Percentiles rank a stretch among this genome's conserved stretches.
These are phyloP conservation scores for Natator depressus DNA, from an alignment of 2,113 vertebrate species.

Conservation along the genomic window DNA sequence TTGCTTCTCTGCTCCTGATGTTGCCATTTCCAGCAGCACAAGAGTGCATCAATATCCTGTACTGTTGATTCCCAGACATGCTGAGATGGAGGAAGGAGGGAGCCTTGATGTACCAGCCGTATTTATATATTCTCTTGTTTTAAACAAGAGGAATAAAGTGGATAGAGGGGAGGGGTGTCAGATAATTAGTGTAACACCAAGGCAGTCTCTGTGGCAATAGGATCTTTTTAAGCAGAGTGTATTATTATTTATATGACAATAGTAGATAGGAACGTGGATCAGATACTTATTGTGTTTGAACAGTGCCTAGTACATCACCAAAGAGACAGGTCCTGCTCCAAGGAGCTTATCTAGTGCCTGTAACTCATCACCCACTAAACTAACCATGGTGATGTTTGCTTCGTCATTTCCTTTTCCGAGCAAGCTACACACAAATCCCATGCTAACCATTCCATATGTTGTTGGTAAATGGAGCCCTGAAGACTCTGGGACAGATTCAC, in stretches of 20 bases:
- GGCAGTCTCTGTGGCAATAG: background rate
- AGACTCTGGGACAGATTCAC: background rate
- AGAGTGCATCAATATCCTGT: background rate
- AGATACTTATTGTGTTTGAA: background rate
- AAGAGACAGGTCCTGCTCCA: background rate
- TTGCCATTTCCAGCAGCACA: background rate
- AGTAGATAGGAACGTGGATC: background rate
- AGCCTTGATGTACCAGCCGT: background rate
- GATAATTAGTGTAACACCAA: too few species aligned
- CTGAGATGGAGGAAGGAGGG: background rate
- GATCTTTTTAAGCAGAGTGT: rapidly evolving
- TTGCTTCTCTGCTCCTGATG: background rate
- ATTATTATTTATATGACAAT: background rate
- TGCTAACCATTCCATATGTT: rapidly evolving
- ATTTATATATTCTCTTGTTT: background rate
- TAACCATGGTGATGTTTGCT: background rate
- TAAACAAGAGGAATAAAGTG: background rate
- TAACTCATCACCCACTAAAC: background rate
- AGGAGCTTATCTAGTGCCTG: background rate
- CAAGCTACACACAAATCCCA: constrained; percentile 6
- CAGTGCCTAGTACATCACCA: background rate
- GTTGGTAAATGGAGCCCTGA: background rate
- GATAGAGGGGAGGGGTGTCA: background rate
- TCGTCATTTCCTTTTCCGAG: background rate
- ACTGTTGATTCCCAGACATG: background rate